These are phyloP conservation scores for Polypedilum vanderplanki DNA, from an alignment of 1,140 invertebrate genomes.

Conservation along the genomic window DNA sequence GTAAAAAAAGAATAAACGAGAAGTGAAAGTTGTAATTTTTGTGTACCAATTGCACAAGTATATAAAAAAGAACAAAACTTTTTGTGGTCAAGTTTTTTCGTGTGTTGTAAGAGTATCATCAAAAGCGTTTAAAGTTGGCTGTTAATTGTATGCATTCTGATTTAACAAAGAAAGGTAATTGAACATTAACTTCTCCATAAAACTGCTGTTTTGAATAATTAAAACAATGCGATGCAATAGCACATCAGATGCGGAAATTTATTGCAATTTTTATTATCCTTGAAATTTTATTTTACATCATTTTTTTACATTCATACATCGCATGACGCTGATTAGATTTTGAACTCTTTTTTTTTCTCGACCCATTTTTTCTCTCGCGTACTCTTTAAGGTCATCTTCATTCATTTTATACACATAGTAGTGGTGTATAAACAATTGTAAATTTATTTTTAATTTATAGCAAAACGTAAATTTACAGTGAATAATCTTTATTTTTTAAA, in stretches of 20 bases:
- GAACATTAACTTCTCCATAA: background rate
- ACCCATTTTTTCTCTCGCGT: conserved; percentile 6
- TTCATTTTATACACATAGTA: background rate
- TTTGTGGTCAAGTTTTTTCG: background rate
- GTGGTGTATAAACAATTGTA: too few species aligned
- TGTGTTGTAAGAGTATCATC: conserved; percentile 2
- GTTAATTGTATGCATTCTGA: conserved; percentile 23
- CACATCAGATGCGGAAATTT: background rate
- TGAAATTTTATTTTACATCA: conserved; percentile 3
- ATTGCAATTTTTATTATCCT: background rate
- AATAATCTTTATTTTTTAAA: too few species aligned
- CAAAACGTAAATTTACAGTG: too few species aligned
- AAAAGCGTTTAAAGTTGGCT: background rate
- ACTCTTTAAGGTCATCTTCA: background rate
- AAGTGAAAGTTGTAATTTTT: conserved; percentile 22
- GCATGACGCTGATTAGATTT: background rate
- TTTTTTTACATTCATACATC: background rate
- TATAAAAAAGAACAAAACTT: conserved; percentile 16
- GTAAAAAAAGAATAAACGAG: background rate
- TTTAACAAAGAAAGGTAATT: conserved; percentile 22
- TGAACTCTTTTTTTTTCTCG: background rate
- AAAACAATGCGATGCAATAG: background rate
- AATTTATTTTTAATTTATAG: too few species aligned
- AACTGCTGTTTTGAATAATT: background rate
- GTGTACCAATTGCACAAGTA: background rate